Percentiles rank a stretch among this genome's conserved stretches.
phyloP scores from a whole-genome alignment of 2,888 invertebrate genomes.

The Pantelozetes paolii region DNA sequence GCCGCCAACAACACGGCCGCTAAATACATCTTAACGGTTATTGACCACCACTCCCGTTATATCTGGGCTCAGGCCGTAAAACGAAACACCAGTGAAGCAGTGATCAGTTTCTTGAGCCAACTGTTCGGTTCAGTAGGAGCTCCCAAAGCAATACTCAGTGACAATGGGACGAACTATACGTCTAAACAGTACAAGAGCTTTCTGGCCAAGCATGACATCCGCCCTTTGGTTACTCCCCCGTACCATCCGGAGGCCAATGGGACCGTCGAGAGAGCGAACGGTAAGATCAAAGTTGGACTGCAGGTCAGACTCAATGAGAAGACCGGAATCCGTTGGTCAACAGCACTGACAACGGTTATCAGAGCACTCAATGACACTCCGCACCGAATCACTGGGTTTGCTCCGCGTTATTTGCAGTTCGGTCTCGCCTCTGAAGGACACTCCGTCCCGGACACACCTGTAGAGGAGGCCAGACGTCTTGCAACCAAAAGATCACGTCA shows the following conservation, averaged over 20 bases:
- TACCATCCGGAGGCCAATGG: too few relatives aligned
- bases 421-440: neutral
- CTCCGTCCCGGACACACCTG: neutral
- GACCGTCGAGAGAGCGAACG: too few relatives aligned
- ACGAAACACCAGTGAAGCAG: neutral
- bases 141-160: constrained; percentile 19
- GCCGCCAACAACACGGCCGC: neutral
- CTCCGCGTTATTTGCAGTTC: neutral
- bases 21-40: neutral
- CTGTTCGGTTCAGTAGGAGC: neutral
- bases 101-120: neutral
- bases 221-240: too few relatives aligned
- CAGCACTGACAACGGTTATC: neutral
- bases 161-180: neutral
- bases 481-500: neutral
- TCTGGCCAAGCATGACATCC: too few relatives aligned
- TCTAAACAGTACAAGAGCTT: too few relatives aligned
- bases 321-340: neutral
- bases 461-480: neutral
- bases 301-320: neutral
- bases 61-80: neutral
- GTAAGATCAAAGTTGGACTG: neutral
- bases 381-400: neutral
- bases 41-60: constrained; percentile 15
- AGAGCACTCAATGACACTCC: neutral